Evolutionary conservation across 2,888 invertebrate genomes (phyloP).

Genomic region (Chrysodeixis includens): DNA sequence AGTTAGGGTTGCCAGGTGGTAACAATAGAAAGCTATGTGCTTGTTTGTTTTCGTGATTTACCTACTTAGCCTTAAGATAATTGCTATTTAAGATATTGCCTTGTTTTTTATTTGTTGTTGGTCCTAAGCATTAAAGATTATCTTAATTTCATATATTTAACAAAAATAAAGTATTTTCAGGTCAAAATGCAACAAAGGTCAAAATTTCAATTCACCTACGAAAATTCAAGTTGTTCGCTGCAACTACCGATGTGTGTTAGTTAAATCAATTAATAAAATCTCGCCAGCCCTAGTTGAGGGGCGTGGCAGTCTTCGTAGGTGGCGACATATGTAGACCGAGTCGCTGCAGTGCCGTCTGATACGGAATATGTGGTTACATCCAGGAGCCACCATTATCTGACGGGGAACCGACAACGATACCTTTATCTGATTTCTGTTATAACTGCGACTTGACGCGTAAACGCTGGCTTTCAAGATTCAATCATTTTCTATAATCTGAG

Average conservation of each 20-base stretch:
- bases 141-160: too few species aligned
- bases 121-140: too few species aligned
- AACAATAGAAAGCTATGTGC: not conserved
- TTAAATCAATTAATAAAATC: not conserved
- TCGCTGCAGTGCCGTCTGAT: slow-evolving; percentile 49
- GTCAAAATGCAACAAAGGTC: too few species aligned
- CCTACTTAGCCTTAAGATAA: not conserved
- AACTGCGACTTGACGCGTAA: not conserved
- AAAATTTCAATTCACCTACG: too few species aligned
- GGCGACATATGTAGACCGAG: slow-evolving; percentile 54
- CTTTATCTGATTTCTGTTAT: not conserved
- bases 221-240: too few species aligned
- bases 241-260: too few species aligned
- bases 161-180: too few species aligned
- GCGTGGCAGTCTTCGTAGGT: slow-evolving; percentile 53
- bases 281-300: slow-evolving; percentile 49
- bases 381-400: slow-evolving; percentile 23
- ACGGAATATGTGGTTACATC: slow-evolving; percentile 25
- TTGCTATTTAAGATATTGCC: too few species aligned
- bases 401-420: not conserved
- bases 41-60: not conserved
- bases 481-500: not conserved
- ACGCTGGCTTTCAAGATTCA: slow-evolving; percentile 1
- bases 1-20: slow-evolving; percentile 54
- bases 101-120: too few species aligned